Percentiles rank a stretch among this genome's conserved stretches.
These are phyloP conservation scores for Orcinus orca DNA, from an alignment of 2,113 vertebrate species.

Conservation along the genomic window DNA sequence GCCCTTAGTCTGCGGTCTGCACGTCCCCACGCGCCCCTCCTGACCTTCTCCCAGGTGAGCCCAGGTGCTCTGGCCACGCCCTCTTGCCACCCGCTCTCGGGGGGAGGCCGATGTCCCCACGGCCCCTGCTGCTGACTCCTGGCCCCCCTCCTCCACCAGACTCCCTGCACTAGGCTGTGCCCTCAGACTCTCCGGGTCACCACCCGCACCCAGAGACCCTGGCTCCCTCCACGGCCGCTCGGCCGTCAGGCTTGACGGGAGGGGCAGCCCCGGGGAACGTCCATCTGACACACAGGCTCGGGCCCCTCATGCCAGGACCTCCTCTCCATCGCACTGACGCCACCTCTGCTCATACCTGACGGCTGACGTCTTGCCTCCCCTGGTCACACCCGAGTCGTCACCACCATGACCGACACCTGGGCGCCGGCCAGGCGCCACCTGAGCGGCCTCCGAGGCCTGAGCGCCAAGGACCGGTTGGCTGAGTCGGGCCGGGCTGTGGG, in stretches of 20 bases:
- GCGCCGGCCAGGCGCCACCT: not conserved
- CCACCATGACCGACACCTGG: no score
- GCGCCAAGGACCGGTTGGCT: accelerated
- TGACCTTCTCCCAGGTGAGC: not conserved
- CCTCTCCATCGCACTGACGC: not conserved
- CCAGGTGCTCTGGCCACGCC: accelerated
- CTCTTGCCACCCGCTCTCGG: not conserved
- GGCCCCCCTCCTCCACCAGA: accelerated
- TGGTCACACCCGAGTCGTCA: accelerated
- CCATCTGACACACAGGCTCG: not conserved
- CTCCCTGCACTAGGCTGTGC: not conserved
- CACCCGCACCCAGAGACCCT: not conserved
- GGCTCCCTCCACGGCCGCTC: not conserved
- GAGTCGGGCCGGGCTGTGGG: accelerated
- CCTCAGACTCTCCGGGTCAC: not conserved
- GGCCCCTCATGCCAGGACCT: not conserved
- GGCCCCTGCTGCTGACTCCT: no score
- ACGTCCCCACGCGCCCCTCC: not conserved
- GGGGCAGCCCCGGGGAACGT: accelerated
- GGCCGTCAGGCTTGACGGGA: not conserved
- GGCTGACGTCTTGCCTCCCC: not conserved
- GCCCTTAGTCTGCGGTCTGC: not conserved
- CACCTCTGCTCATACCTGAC: not conserved
- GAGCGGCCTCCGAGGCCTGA: not conserved
- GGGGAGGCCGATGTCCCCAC: not conserved